Evolutionary conservation across 2,797 vertebrate genomes (phyloP), one percentile per base, ranked within the genome.

Genomic region (Lagodon rhomboides): DNA sequence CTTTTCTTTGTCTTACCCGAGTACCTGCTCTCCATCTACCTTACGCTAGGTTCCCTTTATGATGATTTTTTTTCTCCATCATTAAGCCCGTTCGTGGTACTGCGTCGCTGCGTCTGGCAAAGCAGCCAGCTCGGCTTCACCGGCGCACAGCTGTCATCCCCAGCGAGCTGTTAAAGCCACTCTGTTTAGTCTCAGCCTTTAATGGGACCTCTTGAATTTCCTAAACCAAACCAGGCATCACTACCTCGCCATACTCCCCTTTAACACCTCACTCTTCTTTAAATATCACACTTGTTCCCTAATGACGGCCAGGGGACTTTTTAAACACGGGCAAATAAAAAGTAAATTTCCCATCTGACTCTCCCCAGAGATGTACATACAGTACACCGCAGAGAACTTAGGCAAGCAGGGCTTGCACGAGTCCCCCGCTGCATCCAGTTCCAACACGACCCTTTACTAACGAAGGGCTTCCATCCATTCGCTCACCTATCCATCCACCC

Each of bases 131-230:
- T 38, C 71, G 73, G 84, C 86, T 67, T 83, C 70, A 76, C 86
- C 72, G 73, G 65, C 85, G 62, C 77, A 85, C 93, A 95, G 93
- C 93, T 94, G 93, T 84, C 79, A 76, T 92, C 93, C 91, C 92
- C 68, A 85, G 82, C 80, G 89, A 84, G 66, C 91, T 68, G 78
- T 95, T 91, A 93, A 83, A 77, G 53, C 69, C 78, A 46, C 83
- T 87, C 90, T 93, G 94, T 91, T 95, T 93, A 94, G 92, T 91
- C 90, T 94, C 92, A 89, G 73, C 56, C 58, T 92, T 92, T 94
- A 95, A 93, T 90, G 89, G 92, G 86, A 87, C 84, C 89, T 82
- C 87, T 92, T 93, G 85, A 93, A 89, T 94, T 93, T 93, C 90
- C 80, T 73, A 62, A 79, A 85, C 80, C 74, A 47, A 85, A 77